Conservation (phyloP, 2,888 invertebrate species). For the Sericinus montela region DNA sequence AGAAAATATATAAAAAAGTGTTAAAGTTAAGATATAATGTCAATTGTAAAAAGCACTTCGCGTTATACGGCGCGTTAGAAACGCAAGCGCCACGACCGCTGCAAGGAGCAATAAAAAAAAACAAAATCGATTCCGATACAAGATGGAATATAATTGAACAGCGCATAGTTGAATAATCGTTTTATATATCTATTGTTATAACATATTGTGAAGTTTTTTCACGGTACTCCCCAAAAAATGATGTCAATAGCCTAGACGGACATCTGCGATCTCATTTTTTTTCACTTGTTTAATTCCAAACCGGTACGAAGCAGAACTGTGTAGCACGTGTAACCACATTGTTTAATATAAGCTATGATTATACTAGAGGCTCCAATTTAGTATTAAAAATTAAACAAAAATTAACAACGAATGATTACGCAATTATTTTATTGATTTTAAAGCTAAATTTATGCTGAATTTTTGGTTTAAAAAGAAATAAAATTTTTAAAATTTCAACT, state of each 20-base stretch:
- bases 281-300: conserved; percentile 1
- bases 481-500: no score
- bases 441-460: no score
- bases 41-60: neutral
- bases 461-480: no score
- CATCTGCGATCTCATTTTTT: conserved; percentile 7
- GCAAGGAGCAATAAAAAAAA: neutral
- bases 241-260: conserved; percentile 16
- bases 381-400: no score
- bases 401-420: no score
- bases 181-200: conserved; percentile 19
- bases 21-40: neutral
- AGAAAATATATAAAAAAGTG: neutral
- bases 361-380: no score
- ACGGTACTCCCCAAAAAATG: conserved; percentile 8
- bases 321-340: conserved; percentile 6
- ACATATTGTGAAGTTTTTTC: conserved; percentile 19
- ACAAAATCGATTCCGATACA: neutral
- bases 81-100: neutral
- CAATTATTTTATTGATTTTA: no score
- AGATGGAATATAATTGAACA: conserved; percentile 1
- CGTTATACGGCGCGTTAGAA: neutral
- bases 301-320: conserved; percentile 8
- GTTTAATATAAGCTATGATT: neutral
- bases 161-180: conserved; percentile 12